phyloP scores from a whole-genome alignment of 2,797 vertebrate species.

The Naso thynnoides region DNA sequence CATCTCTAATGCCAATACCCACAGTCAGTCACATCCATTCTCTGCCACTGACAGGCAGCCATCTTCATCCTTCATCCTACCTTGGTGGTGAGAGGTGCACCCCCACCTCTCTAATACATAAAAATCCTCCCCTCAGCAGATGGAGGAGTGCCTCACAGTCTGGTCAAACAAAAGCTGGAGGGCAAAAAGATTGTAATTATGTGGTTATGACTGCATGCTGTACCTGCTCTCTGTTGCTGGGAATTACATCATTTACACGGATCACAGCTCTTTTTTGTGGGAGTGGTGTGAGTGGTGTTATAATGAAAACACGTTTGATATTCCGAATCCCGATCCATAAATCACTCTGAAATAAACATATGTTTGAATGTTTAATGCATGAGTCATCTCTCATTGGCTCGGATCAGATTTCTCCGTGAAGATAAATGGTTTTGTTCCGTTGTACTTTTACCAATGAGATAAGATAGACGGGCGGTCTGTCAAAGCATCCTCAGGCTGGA shows the following conservation, averaged over 20 bases:
- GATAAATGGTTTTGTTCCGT: slow-evolving; percentile 63
- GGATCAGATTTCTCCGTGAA: slow-evolving; percentile 38
- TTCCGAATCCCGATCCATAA: slow-evolving; percentile 12
- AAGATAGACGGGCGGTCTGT: slow-evolving; percentile 50
- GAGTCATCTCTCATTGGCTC: slow-evolving; percentile 60
- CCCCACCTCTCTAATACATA: too few relatives aligned
- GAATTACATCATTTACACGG: slow-evolving; percentile 5
- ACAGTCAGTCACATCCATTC: neutral
- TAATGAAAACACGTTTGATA: neutral
- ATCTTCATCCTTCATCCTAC: neutral
- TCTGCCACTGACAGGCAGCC: slow-evolving; percentile 5
- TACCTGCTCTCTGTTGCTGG: slow-evolving; percentile 1
- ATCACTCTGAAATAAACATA: slow-evolving; percentile 12
- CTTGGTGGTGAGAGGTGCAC: too few relatives aligned
- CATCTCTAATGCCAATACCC: too few relatives aligned
- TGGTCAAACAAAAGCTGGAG: neutral
- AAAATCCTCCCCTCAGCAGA: slow-evolving; percentile 17
- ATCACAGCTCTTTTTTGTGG: neutral
- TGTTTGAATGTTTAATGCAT: slow-evolving; percentile 49
- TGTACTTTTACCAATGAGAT: slow-evolving; percentile 69
- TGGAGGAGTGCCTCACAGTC: neutral
- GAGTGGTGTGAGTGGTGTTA: neutral
- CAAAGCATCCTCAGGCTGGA: slow-evolving; percentile 47
- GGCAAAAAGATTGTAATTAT: neutral
- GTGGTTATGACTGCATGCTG: slow-evolving; percentile 5